Conservation (phyloP, 2,888 invertebrate species). For the Galeruca laticollis region DNA sequence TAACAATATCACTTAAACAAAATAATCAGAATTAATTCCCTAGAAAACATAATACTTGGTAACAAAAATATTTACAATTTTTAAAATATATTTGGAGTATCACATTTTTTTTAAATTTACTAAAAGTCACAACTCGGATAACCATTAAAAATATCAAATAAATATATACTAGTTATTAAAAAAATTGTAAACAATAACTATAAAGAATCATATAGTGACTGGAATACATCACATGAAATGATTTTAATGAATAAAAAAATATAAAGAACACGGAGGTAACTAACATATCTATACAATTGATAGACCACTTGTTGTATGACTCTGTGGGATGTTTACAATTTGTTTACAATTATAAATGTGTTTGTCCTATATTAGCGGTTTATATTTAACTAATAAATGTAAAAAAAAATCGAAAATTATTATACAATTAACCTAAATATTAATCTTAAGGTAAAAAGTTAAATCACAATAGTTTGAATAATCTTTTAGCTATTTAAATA, state of each 20-base stretch:
- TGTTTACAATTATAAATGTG: too few relatives aligned
- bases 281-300: too few relatives aligned
- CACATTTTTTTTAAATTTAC: slow-evolving; percentile 23
- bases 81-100: slow-evolving; percentile 25
- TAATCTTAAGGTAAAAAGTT: background rate
- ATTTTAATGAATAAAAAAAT: too few relatives aligned
- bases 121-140: slow-evolving; percentile 12
- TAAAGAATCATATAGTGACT: too few relatives aligned
- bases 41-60: slow-evolving; percentile 24
- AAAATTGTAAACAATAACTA: too few relatives aligned
- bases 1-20: slow-evolving; percentile 22
- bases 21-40: slow-evolving; percentile 11
- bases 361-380: background rate
- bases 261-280: too few relatives aligned
- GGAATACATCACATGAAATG: too few relatives aligned
- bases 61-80: slow-evolving; percentile 24
- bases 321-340: too few relatives aligned
- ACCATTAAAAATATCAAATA: background rate
- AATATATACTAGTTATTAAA: background rate
- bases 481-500: too few relatives aligned
- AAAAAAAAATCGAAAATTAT: background rate
- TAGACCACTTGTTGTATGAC: too few relatives aligned
- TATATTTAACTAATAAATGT: too few relatives aligned
- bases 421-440: background rate
- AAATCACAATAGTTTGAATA: slow-evolving; percentile 12